Percentiles rank a stretch among this genome's conserved stretches.
These are phyloP conservation scores for Orientallactaga sibirica DNA, from an alignment of 2,797 vertebrate species.

Conservation along the genomic window DNA sequence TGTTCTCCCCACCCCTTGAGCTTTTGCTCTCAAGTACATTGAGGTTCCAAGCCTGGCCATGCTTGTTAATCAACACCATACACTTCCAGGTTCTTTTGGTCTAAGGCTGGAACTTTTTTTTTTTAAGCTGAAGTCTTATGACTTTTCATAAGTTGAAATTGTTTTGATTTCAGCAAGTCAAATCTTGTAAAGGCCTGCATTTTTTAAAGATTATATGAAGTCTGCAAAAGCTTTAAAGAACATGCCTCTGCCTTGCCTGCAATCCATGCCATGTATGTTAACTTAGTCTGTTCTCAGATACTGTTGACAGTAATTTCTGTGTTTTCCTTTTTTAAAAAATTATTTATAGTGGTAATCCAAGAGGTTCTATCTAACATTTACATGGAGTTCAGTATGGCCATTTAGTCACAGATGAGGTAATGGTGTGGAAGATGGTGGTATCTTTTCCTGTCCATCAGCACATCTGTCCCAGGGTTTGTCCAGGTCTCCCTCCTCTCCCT, in stretches of 20 bases:
- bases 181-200: conserved; percentile 95
- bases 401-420: conserved; percentile 86
- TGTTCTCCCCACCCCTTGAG: conserved; percentile 93
- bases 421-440: conserved; percentile 84
- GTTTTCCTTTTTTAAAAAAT: conserved; percentile 84
- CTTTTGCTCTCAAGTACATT: conserved; percentile 91
- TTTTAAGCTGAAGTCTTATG: conserved; percentile 91
- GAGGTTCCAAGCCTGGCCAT: conserved; percentile 92
- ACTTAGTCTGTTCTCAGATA: conserved; percentile 89
- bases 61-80: conserved; percentile 92
- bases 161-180: conserved; percentile 92
- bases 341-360: conserved; percentile 91
- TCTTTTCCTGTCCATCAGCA: conserved; percentile 73
- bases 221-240: conserved; percentile 99
- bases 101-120: conserved; percentile 92
- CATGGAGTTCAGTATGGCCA: conserved; percentile 85
- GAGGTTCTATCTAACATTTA: conserved; percentile 89
- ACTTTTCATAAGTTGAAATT: conserved; percentile 90
- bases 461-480: conserved; percentile 87
- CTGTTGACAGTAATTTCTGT: conserved; percentile 87
- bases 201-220: conserved; percentile 98
- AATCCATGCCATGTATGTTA: conserved; percentile 94
- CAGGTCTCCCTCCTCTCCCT: conserved; percentile 79
- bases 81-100: conserved; percentile 91
- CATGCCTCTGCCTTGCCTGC: conserved; percentile 99